phyloP scores from a whole-genome alignment of 1,140 invertebrate genomes.

The Neodiprion virginianus region DNA sequence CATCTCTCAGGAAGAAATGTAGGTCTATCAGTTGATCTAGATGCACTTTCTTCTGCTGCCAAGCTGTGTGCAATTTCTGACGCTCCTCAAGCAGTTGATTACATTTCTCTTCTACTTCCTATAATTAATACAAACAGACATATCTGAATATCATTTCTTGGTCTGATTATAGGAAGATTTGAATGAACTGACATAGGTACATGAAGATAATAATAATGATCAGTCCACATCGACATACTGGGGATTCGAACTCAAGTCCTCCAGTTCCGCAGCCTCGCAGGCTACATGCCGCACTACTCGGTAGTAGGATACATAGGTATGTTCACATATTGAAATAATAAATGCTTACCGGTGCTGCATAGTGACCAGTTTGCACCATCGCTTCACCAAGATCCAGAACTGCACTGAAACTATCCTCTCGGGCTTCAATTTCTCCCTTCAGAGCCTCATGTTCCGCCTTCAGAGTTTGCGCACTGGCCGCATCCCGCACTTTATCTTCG shows the following conservation, averaged over 20 bases:
- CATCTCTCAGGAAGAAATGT: constrained; percentile 94
- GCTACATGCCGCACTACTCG: not conserved
- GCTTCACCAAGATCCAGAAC: constrained; percentile 82
- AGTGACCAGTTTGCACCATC: constrained; percentile 88
- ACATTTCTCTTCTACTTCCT: constrained; percentile 84
- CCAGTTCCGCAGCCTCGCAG: constrained; percentile 17
- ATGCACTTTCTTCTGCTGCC: constrained; percentile 89
- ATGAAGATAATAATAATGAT: not conserved
- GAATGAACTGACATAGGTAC: not conserved
- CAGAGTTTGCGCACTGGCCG: constrained; percentile 84
- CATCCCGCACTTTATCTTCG: constrained; percentile 85
- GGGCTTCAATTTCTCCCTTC: constrained; percentile 93
- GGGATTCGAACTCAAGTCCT: constrained; percentile 5
- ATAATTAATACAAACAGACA: constrained; percentile 13
- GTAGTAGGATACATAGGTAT: not conserved
- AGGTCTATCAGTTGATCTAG: constrained; percentile 94
- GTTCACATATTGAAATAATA: not conserved
- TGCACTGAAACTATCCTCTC: constrained; percentile 84
- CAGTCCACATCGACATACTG: too few relatives aligned
- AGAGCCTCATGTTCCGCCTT: constrained; percentile 91
- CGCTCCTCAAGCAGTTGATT: constrained; percentile 79
- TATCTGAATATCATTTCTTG: not conserved
- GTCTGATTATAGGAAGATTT: not conserved
- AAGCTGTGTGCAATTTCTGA: constrained; percentile 80
- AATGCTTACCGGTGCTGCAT: constrained; percentile 67